These are phyloP conservation scores for Chrysomela aeneicollis DNA, from an alignment of 2,888 invertebrate species.

Conservation along the genomic window DNA sequence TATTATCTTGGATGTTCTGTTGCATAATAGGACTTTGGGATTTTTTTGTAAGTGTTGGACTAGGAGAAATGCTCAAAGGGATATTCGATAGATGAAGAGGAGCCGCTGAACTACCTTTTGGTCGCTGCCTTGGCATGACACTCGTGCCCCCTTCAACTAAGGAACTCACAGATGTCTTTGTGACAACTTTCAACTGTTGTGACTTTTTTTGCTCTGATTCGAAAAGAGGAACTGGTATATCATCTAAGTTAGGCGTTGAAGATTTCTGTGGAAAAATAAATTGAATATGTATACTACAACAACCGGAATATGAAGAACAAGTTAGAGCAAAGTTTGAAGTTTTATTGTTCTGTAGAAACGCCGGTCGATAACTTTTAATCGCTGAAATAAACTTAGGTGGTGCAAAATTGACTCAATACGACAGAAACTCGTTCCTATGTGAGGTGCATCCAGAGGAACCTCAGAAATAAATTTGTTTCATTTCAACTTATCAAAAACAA, in stretches of 20 bases:
- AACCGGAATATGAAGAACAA: too few species aligned
- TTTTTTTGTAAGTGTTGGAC: conserved; percentile 62
- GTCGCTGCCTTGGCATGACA: conserved; percentile 83
- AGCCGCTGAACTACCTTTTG: conserved; percentile 70
- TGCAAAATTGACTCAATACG: too few species aligned
- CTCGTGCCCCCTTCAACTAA: conserved; percentile 74
- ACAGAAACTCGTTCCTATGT: too few species aligned
- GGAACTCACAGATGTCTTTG: conserved; percentile 58
- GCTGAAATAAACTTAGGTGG: too few species aligned
- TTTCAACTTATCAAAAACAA: too few species aligned
- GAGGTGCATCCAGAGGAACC: too few species aligned
- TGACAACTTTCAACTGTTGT: conserved; percentile 57
- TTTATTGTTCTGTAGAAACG: too few species aligned
- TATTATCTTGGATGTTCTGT: conserved; percentile 38
- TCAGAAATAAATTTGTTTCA: too few species aligned
- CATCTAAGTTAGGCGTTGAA: conserved; percentile 70
- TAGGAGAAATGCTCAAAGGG: conserved; percentile 65
- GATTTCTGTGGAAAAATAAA: conserved; percentile 66
- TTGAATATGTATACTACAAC: too few species aligned
- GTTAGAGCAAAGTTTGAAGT: too few species aligned
- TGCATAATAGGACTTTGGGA: conserved; percentile 55
- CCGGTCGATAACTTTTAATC: too few species aligned
- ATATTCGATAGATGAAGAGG: conserved; percentile 59
- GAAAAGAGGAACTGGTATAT: conserved; percentile 70
- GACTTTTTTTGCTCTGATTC: conserved; percentile 75